These are phyloP conservation scores for Parnassius mnemosyne DNA, from an alignment of 2,888 invertebrate species.

Conservation along the genomic window DNA sequence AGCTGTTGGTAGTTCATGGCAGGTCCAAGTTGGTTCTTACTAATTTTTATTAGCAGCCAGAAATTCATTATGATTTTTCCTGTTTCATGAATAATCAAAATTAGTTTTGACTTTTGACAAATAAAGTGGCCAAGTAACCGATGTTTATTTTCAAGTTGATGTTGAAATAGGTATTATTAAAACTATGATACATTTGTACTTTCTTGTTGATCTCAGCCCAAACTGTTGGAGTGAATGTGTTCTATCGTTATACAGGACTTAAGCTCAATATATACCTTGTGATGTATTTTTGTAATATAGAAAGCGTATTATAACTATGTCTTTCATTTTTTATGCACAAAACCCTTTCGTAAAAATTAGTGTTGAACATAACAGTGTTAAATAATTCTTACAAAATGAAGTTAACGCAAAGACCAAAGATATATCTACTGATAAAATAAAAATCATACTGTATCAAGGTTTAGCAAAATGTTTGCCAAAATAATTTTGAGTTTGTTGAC, in stretches of 20 bases:
- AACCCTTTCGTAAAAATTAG: no score
- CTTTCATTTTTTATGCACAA: constrained; percentile 29
- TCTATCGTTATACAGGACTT: constrained; percentile 71
- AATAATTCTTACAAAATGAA: no score
- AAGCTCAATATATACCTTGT: constrained; percentile 78
- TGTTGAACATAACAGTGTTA: no score
- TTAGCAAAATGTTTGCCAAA: no score
- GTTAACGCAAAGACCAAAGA: no score
- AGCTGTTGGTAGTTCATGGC: not conserved
- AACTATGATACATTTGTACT: constrained; percentile 37
- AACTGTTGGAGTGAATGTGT: constrained; percentile 65
- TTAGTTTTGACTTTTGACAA: constrained; percentile 4
- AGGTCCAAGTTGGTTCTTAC: no score
- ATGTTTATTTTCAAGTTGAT: constrained; percentile 32
- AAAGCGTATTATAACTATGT: constrained; percentile 38
- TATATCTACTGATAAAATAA: no score
- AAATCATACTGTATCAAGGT: no score
- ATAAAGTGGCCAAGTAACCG: constrained; percentile 8
- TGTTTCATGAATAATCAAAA: not conserved
- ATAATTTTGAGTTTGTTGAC: no score
- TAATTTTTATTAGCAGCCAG: no score
- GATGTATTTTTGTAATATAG: constrained; percentile 78
- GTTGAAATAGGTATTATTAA: no score
- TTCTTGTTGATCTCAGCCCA: constrained; percentile 64
- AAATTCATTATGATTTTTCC: no score